Evolutionary conservation across 1,140 invertebrate genomes (phyloP), one percentile per base, ranked within the genome.

Genomic region (Drosophila mauritiana): DNA sequence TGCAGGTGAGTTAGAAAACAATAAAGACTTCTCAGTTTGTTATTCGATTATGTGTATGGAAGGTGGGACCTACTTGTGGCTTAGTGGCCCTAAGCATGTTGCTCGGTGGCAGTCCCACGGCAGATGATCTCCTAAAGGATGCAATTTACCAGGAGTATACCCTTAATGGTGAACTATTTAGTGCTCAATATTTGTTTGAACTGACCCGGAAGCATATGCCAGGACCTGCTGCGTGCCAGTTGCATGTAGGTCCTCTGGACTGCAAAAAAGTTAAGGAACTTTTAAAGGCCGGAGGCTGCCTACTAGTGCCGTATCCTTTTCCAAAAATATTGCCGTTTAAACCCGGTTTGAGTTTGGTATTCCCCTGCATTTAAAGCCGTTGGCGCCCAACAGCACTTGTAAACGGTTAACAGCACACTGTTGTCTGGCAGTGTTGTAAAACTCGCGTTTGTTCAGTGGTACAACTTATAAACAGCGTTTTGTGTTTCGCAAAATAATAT

Each of bases 161-260:
- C 6, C 94, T 95, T 73, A 95, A 96, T 78, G 97, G 97, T 4
- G 97, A 98, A 94, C 96, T 98, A 92, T 97, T 97, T 80, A 97
- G 96, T 91, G 96, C 95, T 11, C 93, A 95, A 65, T 93, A 95
- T 78, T 95, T 97, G 94, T 93, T 39, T 27, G 48, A 89, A 22
- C 31, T 89, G 7, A 58, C 68, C 1, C n/a, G 37, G n/a, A 80
- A 72, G 2, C 25, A 89, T 56, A 25, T 89, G 8, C 36, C 39
- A 2, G 45, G 48, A 11, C 37, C 34, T 8, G 54, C 43, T 6
- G 49, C 46, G 7, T 83, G 85, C 13, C 40, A 75, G 34, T 34
- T 89, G 5, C 52, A 91, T 40, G 45, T 74, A 25, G 91, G 83
- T 20, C 25, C 11, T 40, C 79, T 95, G 46, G 93, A 83, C 64